A percentile compares a stretch with the other conserved stretches of the same genome.
phyloP scores from a whole-genome alignment of 2,888 invertebrate species.

The Anthophora plumipes region DNA sequence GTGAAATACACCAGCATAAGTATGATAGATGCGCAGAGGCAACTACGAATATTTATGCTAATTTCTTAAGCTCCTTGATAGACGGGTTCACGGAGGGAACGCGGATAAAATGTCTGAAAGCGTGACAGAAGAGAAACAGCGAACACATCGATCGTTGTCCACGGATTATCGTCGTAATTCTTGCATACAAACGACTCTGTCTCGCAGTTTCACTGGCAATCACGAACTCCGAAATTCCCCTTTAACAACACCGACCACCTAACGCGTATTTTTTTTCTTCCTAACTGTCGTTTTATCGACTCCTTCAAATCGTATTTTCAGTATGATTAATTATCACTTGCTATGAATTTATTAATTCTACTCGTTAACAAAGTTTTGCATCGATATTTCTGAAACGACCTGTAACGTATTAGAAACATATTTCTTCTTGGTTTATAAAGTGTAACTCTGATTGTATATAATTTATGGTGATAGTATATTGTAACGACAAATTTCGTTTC shows the following conservation, averaged over 20 bases:
- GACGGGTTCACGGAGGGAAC: constrained; percentile 34
- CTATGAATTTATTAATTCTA: background rate
- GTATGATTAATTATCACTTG: background rate
- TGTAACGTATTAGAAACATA: background rate
- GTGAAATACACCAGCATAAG: constrained; percentile 31
- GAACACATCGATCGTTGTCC: constrained; percentile 59
- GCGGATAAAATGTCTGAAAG: constrained; percentile 37
- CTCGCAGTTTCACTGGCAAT: constrained; percentile 48
- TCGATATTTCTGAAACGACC: background rate
- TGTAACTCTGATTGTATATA: background rate
- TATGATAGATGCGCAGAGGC: constrained; percentile 47
- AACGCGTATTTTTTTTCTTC: constrained; percentile 68
- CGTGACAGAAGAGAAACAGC: constrained; percentile 39
- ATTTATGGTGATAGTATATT: background rate
- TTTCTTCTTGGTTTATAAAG: background rate
- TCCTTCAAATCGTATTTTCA: background rate
- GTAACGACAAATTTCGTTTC: background rate
- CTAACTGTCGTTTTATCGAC: constrained; percentile 34
- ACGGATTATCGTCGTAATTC: constrained; percentile 61
- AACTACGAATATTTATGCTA: constrained; percentile 58
- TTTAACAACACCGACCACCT: constrained; percentile 58
- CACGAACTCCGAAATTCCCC: constrained; percentile 50
- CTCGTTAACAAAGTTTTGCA: background rate
- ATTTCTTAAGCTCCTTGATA: constrained; percentile 57
- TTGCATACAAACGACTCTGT: constrained; percentile 29